A percentile compares a stretch with the other conserved stretches of the same genome.
Conservation (phyloP, 2,113 vertebrate species). For the Tauraco erythrolophus region DNA sequence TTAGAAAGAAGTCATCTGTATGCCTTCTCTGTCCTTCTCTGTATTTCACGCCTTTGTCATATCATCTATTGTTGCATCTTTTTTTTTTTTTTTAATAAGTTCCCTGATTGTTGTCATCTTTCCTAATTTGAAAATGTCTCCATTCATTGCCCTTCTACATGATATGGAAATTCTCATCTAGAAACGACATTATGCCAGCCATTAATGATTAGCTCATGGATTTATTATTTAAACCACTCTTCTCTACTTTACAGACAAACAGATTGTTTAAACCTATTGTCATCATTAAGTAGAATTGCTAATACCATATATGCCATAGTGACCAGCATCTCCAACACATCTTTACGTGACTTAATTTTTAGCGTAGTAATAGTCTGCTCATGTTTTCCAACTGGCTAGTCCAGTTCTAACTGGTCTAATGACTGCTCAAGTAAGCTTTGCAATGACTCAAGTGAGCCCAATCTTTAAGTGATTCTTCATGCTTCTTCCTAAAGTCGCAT, state of each 20-base stretch:
- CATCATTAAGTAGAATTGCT: neutral
- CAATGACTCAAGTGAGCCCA: neutral
- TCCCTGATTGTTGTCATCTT: conserved; percentile 14
- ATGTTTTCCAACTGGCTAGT: neutral
- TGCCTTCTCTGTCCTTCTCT: neutral
- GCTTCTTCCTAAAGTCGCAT: neutral
- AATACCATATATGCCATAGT: neutral
- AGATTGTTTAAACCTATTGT: neutral
- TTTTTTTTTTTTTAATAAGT: neutral
- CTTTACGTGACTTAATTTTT: neutral
- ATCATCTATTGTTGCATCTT: neutral
- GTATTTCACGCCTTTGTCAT: neutral
- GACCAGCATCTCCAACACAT: neutral
- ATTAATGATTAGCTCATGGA: neutral
- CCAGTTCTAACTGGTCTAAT: neutral
- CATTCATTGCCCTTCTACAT: neutral
- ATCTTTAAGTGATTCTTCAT: neutral
- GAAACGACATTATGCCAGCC: conserved; percentile 5
- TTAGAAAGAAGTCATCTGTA: neutral
- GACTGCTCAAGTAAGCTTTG: neutral
- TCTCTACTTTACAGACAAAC: neutral
- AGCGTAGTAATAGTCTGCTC: neutral
- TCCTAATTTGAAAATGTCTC: conserved; percentile 28
- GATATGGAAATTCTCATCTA: neutral
- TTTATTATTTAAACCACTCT: neutral